A percentile compares a stretch with the other conserved stretches of the same genome.
Conservation (phyloP, 2,888 invertebrate genomes). For the Philereme vetulata region DNA sequence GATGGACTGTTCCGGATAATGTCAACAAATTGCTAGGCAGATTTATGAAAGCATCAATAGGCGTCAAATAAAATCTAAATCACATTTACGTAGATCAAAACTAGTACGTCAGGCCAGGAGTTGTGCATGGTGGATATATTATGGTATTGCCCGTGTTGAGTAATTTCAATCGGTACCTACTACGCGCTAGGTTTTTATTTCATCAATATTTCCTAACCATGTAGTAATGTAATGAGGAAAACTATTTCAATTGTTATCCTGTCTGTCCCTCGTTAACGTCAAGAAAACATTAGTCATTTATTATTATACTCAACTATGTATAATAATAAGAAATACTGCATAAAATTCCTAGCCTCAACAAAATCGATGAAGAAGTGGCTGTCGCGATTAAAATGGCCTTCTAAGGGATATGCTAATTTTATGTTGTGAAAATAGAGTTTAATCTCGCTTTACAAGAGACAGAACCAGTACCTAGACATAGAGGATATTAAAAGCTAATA, state of each 20-base stretch:
- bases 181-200: neutral
- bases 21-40: slow-evolving; percentile 1
- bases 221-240: slow-evolving; percentile 12
- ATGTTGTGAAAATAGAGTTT: slow-evolving; percentile 1
- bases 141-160: neutral
- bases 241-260: slow-evolving; percentile 12
- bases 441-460: neutral
- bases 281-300: slow-evolving; percentile 1
- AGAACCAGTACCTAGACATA: neutral
- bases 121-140: neutral
- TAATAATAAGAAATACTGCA: neutral
- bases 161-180: neutral
- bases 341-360: slow-evolving; percentile 3
- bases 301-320: neutral
- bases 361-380: slow-evolving; percentile 17
- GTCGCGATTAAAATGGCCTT: slow-evolving; percentile 5
- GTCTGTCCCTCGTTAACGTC: neutral
- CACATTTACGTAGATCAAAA: too few relatives aligned
- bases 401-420: slow-evolving; percentile 17
- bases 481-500: too few relatives aligned
- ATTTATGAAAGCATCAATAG: too few relatives aligned
- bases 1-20: slow-evolving; percentile 4
- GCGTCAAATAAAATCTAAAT: too few relatives aligned
- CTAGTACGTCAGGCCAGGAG: too few relatives aligned
- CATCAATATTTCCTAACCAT: too few relatives aligned